A percentile compares a stretch with the other conserved stretches of the same genome.
phyloP scores from a whole-genome alignment of 2,797 vertebrate genomes.

The Myotis pilosus region DNA sequence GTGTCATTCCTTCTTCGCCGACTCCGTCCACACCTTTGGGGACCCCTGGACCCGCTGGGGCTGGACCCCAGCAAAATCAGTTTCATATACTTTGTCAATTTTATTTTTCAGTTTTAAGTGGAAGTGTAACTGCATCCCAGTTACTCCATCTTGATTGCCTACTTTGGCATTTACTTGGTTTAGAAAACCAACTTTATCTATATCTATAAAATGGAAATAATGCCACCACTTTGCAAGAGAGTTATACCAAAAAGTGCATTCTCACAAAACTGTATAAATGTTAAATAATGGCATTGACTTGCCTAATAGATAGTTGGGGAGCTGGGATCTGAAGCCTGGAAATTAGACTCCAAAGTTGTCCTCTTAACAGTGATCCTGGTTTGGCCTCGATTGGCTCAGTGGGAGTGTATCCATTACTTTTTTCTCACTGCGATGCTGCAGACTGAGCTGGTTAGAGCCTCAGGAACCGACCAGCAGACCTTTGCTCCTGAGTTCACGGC shows the following conservation, averaged over 20 bases:
- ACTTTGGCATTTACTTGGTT: not conserved
- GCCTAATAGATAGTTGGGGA: too few species aligned
- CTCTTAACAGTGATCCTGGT: not conserved
- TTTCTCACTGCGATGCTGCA: not conserved
- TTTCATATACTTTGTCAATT: not conserved
- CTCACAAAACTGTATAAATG: rapidly evolving
- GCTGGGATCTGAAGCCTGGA: not conserved
- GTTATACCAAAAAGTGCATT: not conserved
- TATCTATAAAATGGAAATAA: not conserved
- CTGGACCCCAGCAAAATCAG: too few species aligned
- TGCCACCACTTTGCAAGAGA: not conserved
- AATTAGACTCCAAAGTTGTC: not conserved
- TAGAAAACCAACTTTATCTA: not conserved
- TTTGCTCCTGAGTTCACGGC: not conserved
- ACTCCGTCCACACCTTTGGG: too few species aligned
- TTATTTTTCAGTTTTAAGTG: not conserved
- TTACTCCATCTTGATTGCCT: not conserved
- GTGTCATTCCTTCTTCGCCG: too few species aligned
- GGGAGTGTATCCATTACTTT: not conserved
- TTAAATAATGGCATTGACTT: not conserved
- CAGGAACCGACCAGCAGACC: not conserved
- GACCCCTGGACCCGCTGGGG: too few species aligned
- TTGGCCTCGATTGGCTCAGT: not conserved
- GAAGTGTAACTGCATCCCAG: not conserved
- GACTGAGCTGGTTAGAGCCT: rapidly evolving